phyloP scores from a whole-genome alignment of 2,797 vertebrate genomes.

The Atherinosoma microstoma region DNA sequence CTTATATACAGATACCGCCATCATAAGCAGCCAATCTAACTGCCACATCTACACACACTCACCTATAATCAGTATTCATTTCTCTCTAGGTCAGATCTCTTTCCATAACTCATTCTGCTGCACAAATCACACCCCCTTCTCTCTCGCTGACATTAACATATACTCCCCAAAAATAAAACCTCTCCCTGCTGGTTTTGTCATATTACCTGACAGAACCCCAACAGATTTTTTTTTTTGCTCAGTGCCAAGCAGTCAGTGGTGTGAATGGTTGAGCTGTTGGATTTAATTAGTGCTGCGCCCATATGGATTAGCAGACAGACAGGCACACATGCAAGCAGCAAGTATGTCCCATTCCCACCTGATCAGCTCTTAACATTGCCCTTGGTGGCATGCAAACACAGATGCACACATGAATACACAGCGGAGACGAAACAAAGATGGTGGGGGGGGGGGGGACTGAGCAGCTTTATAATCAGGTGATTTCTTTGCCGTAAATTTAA shows the following conservation, averaged over 20 bases:
- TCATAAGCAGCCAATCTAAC: constrained; percentile 39
- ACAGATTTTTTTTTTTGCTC: constrained; percentile 59
- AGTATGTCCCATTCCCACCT: constrained; percentile 75
- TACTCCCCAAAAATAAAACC: constrained; percentile 28
- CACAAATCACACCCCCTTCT: constrained; percentile 19
- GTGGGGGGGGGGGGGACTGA: not conserved
- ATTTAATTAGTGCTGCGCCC: constrained; percentile 80
- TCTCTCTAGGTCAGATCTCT: constrained; percentile 20
- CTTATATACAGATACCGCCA: constrained; percentile 38
- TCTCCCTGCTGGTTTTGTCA: constrained; percentile 66
- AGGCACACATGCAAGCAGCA: constrained; percentile 43
- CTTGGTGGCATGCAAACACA: constrained; percentile 60
- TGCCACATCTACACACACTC: constrained; percentile 30
- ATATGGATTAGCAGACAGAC: constrained; percentile 77
- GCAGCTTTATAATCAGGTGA: constrained; percentile 73
- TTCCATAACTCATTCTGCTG: constrained; percentile 27
- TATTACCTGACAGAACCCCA: constrained; percentile 69
- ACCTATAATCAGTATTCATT: constrained; percentile 32
- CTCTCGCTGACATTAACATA: constrained; percentile 41
- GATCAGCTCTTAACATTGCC: constrained; percentile 71
- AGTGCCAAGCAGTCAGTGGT: constrained; percentile 73
- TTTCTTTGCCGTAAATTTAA: constrained; percentile 77
- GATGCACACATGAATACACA: constrained; percentile 68
- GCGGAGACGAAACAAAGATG: constrained; percentile 35
- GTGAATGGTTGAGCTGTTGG: constrained; percentile 73